A percentile compares a stretch with the other conserved stretches of the same genome.
phyloP scores from a whole-genome alignment of 2,888 invertebrate species.

The Autographa pulchrina region DNA sequence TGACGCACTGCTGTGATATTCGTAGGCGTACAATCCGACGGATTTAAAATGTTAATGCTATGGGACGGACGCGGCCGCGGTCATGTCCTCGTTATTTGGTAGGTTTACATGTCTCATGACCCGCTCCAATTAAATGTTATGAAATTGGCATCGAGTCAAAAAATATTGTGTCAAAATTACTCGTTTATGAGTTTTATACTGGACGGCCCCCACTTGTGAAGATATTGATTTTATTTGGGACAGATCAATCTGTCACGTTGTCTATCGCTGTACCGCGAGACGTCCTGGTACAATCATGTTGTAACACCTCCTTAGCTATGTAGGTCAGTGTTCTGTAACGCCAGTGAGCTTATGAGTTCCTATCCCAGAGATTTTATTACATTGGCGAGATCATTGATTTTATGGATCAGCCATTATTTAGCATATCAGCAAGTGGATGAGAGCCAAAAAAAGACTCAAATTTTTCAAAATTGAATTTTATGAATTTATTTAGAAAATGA shows the following conservation, averaged over 20 bases:
- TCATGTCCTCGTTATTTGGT: conserved; percentile 52
- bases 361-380: background rate
- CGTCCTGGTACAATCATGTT: background rate
- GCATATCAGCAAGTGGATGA: conserved; percentile 9
- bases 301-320: background rate
- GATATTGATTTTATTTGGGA: conserved; percentile 12
- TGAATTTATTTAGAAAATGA: background rate
- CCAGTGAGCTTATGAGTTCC: background rate
- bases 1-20: conserved; percentile 85
- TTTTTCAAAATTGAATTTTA: conserved; percentile 21
- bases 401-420: background rate
- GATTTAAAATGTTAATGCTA: conserved; percentile 66
- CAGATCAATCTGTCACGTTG: background rate
- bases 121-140: conserved; percentile 39
- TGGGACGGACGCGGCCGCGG: conserved; percentile 51
- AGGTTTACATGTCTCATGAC: conserved; percentile 52
- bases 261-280: background rate
- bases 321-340: background rate
- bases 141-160: conserved; percentile 33
- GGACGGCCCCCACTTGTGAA: conserved; percentile 11
- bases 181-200: conserved; percentile 29
- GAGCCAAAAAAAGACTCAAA: background rate
- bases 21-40: conserved; percentile 75
- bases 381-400: background rate
- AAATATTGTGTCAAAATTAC: conserved; percentile 25